A percentile compares a stretch with the other conserved stretches of the same genome.
phyloP scores from a whole-genome alignment of 2,888 invertebrate species.

The Harmothoe impar region DNA sequence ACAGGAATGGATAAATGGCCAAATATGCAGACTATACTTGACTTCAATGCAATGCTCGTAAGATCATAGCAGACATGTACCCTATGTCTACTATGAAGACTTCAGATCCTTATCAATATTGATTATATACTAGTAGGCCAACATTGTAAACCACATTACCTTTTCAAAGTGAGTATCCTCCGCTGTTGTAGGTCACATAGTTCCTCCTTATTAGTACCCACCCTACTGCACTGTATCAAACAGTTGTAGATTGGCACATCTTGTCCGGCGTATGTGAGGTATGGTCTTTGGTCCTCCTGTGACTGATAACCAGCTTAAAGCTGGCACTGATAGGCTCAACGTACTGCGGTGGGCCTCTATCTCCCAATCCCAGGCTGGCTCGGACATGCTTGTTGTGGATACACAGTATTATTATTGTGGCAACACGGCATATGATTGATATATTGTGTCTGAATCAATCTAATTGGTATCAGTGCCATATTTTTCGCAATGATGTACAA shows the following conservation, averaged over 20 bases:
- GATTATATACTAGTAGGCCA: too few relatives aligned
- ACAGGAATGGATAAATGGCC: too few relatives aligned
- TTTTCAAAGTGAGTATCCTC: neutral
- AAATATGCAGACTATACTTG: too few relatives aligned
- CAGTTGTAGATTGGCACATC: neutral
- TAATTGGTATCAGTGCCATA: neutral
- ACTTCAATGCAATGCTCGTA: too few relatives aligned
- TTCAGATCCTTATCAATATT: too few relatives aligned
- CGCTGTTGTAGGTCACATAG: slow-evolving; percentile 12
- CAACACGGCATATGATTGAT: neutral
- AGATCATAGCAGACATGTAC: too few relatives aligned
- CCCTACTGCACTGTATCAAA: neutral
- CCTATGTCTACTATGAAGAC: too few relatives aligned
- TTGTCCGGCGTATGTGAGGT: neutral
- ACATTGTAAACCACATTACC: too few relatives aligned
- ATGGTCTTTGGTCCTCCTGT: slow-evolving; percentile 19
- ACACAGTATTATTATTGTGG: neutral
- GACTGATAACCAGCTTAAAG: neutral
- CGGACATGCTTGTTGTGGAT: neutral
- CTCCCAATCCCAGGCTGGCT: neutral
- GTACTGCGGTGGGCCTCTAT: neutral
- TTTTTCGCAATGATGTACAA: too few relatives aligned
- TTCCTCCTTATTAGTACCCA: neutral
- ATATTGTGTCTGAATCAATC: neutral
- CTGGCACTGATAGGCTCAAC: neutral